Conservation (phyloP, 2,888 invertebrate genomes). For the Torymus texanus region DNA sequence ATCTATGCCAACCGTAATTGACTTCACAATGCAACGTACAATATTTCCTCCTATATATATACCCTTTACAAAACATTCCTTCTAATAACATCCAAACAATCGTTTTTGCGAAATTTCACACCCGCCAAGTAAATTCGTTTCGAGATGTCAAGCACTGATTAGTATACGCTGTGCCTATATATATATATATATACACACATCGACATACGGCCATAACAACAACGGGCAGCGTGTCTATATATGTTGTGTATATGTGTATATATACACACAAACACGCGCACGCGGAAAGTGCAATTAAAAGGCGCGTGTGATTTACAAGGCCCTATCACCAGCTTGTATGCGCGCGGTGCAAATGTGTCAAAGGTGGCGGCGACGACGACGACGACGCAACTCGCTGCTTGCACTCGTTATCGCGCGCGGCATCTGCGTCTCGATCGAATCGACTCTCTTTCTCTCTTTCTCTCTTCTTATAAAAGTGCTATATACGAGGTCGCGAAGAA, state of each 20-base stretch:
- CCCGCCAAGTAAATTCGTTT: too few species aligned
- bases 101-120: too few species aligned
- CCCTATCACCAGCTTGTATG: constrained; percentile 15
- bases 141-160: too few species aligned
- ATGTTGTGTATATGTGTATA: too few species aligned
- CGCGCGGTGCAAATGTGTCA: constrained; percentile 33
- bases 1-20: background rate
- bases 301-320: constrained; percentile 35
- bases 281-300: constrained; percentile 37
- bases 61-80: too few species aligned
- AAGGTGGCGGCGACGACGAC: constrained; percentile 33
- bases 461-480: background rate
- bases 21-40: background rate
- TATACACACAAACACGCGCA: background rate
- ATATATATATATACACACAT: too few species aligned
- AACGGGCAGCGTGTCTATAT: too few species aligned
- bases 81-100: too few species aligned
- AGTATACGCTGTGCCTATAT: too few species aligned
- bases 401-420: constrained; percentile 23
- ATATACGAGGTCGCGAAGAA: constrained; percentile 20
- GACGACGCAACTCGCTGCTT: constrained; percentile 3
- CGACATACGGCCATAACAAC: too few species aligned
- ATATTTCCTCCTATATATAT: too few species aligned
- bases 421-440: constrained; percentile 11
- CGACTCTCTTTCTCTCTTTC: background rate